Evolutionary conservation across 2,888 invertebrate genomes (phyloP), one percentile per base, ranked within the genome.

Genomic region (Lasioglossum oenotherae): DNA sequence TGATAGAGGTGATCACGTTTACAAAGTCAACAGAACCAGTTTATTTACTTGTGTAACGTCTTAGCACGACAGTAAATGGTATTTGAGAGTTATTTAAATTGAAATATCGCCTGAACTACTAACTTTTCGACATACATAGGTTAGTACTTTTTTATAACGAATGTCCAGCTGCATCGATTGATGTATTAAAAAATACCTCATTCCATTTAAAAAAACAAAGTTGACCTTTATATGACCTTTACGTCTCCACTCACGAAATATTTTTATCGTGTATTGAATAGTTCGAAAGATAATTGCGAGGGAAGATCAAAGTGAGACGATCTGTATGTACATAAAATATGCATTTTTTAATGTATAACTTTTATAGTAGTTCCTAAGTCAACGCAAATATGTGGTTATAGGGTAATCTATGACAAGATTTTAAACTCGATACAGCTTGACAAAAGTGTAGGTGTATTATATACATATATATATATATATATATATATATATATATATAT

Each of bases 331-430:
- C 44, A 78, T 77, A 82, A 81, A 49, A 82, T 84, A 83, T 71
- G 71, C 41, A 71, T 86, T 81, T 86, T n/a, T n/a, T n/a, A n/a
- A 81, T 88, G 79, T 88, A 84, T 88, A 80, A 79, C 73, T 86
- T 86, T 84, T 83, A 78, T 82, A 76, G 82, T 85, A 88, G 82
- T 88, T 87, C 85, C 85, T 87, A 85, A 81, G 79, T 60, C 67
- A 84, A 69, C 5, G 46, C 57, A 27, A 14, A 71, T 41, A 76
- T 57, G 14, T 41, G 53, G 64, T 78, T 78, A 82, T 81, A 82
- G 80, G 87, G 80, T 86, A 87, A 83, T 87, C 87, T 86, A 83
- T 87, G 86, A 41, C 27, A n/a, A 64, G 10, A 19, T 67, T 85
- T 60, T 31, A 27, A 77, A 57, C 38, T 79, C 67, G 46, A 79